Evolutionary conservation across 2,888 invertebrate species (phyloP).

Genomic region (Noctua janthina): DNA sequence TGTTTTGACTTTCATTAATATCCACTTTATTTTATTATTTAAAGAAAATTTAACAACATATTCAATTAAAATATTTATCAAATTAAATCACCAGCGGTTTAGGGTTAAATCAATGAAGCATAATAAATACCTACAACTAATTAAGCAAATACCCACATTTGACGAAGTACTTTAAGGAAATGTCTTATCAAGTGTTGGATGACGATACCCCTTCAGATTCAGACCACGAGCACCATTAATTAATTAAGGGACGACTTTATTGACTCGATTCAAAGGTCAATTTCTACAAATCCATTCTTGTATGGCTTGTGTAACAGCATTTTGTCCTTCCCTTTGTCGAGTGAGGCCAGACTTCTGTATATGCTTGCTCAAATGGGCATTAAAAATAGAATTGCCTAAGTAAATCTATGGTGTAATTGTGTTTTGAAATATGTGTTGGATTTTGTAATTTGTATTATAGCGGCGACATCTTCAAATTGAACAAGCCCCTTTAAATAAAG

Average conservation of each 20-base stretch:
- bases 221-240: background rate
- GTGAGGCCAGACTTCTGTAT: too few species aligned
- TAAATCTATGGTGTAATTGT: too few species aligned
- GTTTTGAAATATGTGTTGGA: too few species aligned
- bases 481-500: too few species aligned
- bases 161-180: too few species aligned
- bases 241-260: background rate
- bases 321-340: too few species aligned
- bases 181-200: background rate
- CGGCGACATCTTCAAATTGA: too few species aligned
- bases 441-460: too few species aligned
- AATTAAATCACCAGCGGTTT: background rate
- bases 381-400: too few species aligned
- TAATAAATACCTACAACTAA: background rate
- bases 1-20: conserved; percentile 24
- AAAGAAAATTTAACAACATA: background rate
- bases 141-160: background rate
- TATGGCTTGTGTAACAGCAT: too few species aligned
- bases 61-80: background rate
- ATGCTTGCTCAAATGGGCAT: too few species aligned
- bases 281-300: background rate
- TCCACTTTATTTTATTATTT: background rate
- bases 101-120: background rate
- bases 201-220: background rate
- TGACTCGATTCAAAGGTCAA: background rate